phyloP scores from a whole-genome alignment of 1,140 invertebrate species.

The Dufourea novaeangliae region DNA sequence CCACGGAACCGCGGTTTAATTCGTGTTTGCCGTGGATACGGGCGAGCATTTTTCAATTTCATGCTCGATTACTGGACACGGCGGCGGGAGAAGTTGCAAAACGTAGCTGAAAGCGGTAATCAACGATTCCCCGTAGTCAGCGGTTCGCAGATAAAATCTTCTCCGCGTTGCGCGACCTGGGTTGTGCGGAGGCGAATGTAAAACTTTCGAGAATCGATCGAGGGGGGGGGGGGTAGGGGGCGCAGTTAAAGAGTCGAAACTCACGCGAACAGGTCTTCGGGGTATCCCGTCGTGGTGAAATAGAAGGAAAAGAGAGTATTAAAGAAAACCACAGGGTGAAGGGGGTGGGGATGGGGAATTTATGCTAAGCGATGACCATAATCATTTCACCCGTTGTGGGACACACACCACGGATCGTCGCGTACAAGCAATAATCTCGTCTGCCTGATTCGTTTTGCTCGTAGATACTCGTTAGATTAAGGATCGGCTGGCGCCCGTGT shows the following conservation, averaged over 20 bases:
- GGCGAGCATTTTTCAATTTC: conserved; percentile 48
- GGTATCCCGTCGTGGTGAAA: background rate
- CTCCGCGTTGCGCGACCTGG: background rate
- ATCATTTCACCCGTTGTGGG: conserved; percentile 42
- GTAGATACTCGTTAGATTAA: conserved; percentile 53
- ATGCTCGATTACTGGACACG: conserved; percentile 24
- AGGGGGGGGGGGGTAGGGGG: too few species aligned
- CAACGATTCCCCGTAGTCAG: conserved; percentile 45
- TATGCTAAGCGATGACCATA: conserved; percentile 37
- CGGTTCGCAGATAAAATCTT: conserved; percentile 38
- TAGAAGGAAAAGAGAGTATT: background rate
- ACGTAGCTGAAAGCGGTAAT: conserved; percentile 22
- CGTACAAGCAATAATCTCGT: conserved; percentile 21
- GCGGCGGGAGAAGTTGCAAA: conserved; percentile 11
- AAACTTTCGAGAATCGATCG: conserved; percentile 48
- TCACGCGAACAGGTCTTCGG: background rate
- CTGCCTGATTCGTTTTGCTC: conserved; percentile 30
- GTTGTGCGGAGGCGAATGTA: background rate
- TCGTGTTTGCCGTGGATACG: background rate
- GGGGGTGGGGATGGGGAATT: too few species aligned
- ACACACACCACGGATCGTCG: conserved; percentile 30
- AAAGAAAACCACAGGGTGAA: conserved; percentile 20
- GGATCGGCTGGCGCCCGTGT: conserved; percentile 40
- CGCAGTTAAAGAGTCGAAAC: conserved; percentile 25
- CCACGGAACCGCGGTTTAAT: conserved; percentile 20